Percentiles rank a stretch among this genome's conserved stretches.
Conservation (phyloP, 23 tunicate genomes). For the Trididemnum miniatum region DNA sequence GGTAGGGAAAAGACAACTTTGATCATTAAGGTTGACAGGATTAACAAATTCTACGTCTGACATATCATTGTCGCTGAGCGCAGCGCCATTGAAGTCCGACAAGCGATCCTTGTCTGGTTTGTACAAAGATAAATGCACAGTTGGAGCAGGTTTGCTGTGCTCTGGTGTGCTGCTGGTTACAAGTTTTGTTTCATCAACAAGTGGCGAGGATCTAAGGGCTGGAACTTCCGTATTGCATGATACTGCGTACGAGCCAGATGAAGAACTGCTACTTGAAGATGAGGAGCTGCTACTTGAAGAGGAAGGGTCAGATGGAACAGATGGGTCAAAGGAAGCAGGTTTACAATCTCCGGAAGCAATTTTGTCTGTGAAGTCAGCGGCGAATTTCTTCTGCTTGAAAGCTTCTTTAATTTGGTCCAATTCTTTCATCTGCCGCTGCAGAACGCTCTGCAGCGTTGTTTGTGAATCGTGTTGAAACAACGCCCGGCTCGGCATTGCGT, state of each 20-base stretch:
- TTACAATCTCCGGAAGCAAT: neutral
- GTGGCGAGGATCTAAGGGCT: neutral
- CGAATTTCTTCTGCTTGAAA: slow-evolving; percentile 34
- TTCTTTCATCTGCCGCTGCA: slow-evolving; percentile 80
- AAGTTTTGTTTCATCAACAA: neutral
- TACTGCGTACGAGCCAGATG: neutral
- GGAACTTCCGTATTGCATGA: neutral
- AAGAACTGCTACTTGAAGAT: neutral
- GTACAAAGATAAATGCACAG: slow-evolving; percentile 65
- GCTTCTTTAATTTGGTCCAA: slow-evolving; percentile 64
- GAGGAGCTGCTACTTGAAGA: neutral
- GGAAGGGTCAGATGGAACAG: neutral
- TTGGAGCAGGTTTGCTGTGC: neutral
- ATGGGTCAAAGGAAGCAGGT: neutral
- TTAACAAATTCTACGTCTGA: slow-evolving; percentile 74
- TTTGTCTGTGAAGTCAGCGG: neutral
- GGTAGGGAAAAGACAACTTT: neutral
- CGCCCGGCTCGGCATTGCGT: slow-evolving; percentile 6
- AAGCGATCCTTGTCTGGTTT: slow-evolving; percentile 30
- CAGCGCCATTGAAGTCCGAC: slow-evolving; percentile 36
- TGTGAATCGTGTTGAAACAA: slow-evolving; percentile 39
- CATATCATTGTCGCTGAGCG: slow-evolving; percentile 69
- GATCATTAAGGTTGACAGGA: slow-evolving; percentile 52
- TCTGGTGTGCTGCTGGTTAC: slow-evolving; percentile 8
- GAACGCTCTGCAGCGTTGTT: slow-evolving; percentile 35